A percentile compares a stretch with the other conserved stretches of the same genome.
phyloP scores from a whole-genome alignment of 2,113 vertebrate genomes.

The Tyto alba region DNA sequence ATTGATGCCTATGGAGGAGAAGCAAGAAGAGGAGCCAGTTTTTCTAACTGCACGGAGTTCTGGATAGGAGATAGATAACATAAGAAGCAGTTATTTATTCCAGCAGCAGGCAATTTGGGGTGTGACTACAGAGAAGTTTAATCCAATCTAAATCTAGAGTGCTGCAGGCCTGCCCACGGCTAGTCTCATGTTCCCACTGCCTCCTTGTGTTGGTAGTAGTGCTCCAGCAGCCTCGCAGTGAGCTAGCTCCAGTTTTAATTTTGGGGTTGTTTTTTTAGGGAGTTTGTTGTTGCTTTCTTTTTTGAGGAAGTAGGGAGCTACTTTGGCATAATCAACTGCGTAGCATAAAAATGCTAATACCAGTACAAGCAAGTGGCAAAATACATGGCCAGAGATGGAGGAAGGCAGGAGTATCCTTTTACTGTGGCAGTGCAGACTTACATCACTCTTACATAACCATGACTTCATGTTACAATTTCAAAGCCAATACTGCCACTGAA shows the following conservation, averaged over 20 bases:
- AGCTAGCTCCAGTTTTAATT: neutral
- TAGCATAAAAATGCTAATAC: neutral
- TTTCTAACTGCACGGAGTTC: constrained; percentile 15
- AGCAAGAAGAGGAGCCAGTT: constrained; percentile 29
- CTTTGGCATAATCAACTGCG: neutral
- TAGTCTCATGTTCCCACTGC: constrained; percentile 36
- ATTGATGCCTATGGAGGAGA: constrained; percentile 40
- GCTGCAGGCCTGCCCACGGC: constrained; percentile 35
- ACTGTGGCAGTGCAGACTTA: neutral
- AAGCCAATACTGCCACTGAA: neutral
- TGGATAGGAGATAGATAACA: constrained; percentile 29
- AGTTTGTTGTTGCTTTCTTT: neutral
- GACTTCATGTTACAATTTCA: neutral
- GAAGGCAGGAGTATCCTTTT: neutral
- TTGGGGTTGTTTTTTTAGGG: neutral
- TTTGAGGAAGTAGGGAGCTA: neutral
- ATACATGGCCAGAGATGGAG: neutral
- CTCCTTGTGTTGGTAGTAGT: constrained; percentile 23
- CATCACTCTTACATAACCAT: neutral
- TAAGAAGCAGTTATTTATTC: constrained; percentile 49
- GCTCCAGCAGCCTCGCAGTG: constrained; percentile 15
- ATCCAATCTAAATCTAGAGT: constrained; percentile 55
- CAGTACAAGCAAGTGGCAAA: neutral
- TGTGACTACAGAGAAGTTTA: constrained; percentile 51
- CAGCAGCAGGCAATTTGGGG: constrained; percentile 22